phyloP scores from a whole-genome alignment of 2,888 invertebrate genomes.

The Pterostichus niger region DNA sequence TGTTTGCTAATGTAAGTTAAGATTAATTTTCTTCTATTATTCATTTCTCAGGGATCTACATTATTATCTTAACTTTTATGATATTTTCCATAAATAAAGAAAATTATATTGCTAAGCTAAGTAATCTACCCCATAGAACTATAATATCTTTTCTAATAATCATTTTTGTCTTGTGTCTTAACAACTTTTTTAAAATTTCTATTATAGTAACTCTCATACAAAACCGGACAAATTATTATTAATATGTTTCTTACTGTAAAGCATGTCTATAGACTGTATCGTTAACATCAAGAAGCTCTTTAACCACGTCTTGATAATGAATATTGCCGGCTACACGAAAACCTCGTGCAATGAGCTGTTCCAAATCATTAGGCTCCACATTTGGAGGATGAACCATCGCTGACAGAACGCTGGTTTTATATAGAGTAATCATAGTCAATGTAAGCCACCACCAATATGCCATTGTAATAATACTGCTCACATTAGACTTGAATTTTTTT shows the following conservation, averaged over 20 bases:
- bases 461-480: constrained; percentile 22
- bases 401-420: constrained; percentile 67
- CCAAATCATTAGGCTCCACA: constrained; percentile 66
- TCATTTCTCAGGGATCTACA: no score
- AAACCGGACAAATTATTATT: not conserved
- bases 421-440: constrained; percentile 65
- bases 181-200: no score
- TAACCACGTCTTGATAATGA: constrained; percentile 67
- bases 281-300: constrained; percentile 54
- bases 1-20: no score
- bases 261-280: constrained; percentile 63
- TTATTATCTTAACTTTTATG: no score
- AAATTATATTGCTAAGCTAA: no score
- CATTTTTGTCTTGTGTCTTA: no score
- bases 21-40: no score
- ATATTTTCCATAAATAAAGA: no score
- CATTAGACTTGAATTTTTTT: not conserved
- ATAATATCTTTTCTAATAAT: no score
- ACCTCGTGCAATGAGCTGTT: constrained; percentile 57
- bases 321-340: constrained; percentile 66
- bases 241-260: constrained; percentile 51
- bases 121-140: no score
- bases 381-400: constrained; percentile 68
- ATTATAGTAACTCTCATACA: no score
- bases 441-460: constrained; percentile 65